Evolutionary conservation across 1,140 invertebrate genomes (phyloP).

Genomic region (Conus betulinus): DNA sequence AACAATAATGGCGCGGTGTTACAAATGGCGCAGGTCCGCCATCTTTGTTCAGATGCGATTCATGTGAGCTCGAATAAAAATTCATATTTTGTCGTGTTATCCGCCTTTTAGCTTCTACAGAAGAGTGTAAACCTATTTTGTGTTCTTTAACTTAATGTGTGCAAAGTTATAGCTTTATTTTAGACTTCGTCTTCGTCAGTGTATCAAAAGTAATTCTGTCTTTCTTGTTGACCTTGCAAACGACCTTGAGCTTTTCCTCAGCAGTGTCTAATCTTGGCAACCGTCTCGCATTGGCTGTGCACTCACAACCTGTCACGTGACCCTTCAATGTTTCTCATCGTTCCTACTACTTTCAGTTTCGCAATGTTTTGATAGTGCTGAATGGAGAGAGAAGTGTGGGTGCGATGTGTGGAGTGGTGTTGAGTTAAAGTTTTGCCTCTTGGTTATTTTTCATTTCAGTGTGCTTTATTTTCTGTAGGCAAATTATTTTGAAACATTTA

Average conservation of each 20-base stretch:
- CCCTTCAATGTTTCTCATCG: neutral
- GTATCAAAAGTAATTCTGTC: neutral
- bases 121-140: neutral
- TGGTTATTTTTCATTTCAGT: no score
- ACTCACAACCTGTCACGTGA: neutral
- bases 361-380: no score
- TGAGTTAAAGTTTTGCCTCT: no score
- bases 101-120: neutral
- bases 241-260: conserved; percentile 25
- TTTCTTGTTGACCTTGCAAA: conserved; percentile 32
- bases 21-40: conserved; percentile 74
- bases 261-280: neutral
- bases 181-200: neutral
- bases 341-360: no score
- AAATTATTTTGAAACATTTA: no score
- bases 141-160: neutral
- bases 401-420: no score
- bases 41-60: conserved; percentile 61
- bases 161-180: neutral
- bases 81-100: neutral
- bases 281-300: neutral
- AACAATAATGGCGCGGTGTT: conserved; percentile 42
- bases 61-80: neutral
- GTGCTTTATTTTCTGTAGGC: no score
- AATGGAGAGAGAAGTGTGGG: no score